Percentiles rank a stretch among this genome's conserved stretches.
Conservation (phyloP, 2,113 vertebrate species). For the Irena cyanogastra region DNA sequence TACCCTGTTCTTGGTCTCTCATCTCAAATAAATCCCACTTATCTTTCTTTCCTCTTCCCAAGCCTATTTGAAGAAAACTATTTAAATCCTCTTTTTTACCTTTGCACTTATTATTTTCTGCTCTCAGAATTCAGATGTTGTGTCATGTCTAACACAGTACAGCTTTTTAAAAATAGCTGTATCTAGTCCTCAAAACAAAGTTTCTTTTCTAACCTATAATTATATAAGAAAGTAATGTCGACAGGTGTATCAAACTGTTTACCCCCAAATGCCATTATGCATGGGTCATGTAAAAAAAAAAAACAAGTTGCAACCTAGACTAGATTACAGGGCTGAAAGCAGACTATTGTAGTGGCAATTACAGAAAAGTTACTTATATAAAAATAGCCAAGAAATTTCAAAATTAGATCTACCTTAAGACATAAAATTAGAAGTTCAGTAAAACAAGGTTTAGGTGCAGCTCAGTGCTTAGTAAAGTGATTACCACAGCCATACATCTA, state of each 20-base stretch:
- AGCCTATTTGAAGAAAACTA: slow-evolving; percentile 14
- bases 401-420: slow-evolving; percentile 50
- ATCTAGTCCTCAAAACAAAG: slow-evolving; percentile 64
- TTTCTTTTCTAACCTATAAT: slow-evolving; percentile 38
- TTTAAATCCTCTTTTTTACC: not conserved
- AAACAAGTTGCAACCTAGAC: slow-evolving; percentile 39
- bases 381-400: slow-evolving; percentile 69
- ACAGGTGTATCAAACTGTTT: slow-evolving; percentile 55
- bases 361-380: slow-evolving; percentile 60
- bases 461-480: slow-evolving; percentile 7
- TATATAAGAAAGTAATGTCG: slow-evolving; percentile 44
- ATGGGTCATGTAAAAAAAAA: not conserved
- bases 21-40: not conserved
- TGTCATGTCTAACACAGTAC: not conserved
- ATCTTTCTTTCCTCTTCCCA: slow-evolving; percentile 1
- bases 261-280: slow-evolving; percentile 48
- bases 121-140: slow-evolving; percentile 20
- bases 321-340: slow-evolving; percentile 49
- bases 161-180: slow-evolving; percentile 27
- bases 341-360: slow-evolving; percentile 50
- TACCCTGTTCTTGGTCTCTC: not conserved
- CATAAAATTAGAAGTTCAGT: slow-evolving; percentile 44
- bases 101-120: slow-evolving; percentile 37
- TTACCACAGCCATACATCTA: not conserved
- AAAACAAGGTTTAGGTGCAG: slow-evolving; percentile 41